These are phyloP conservation scores for Myiopsitta monachus DNA, from an alignment of 2,113 vertebrate species.

Conservation along the genomic window DNA sequence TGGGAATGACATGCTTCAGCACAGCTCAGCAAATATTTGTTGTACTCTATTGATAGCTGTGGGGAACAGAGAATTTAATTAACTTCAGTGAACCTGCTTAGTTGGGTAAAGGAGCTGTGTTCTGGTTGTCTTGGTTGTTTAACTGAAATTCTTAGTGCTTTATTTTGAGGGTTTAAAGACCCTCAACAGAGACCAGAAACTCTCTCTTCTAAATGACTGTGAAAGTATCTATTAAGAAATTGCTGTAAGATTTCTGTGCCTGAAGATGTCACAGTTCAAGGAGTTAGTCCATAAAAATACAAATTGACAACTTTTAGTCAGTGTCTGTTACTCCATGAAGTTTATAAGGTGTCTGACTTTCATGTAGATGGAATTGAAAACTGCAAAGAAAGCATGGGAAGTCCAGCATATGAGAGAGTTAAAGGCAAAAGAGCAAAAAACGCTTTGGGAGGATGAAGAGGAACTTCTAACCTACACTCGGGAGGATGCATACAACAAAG, in stretches of 20 bases:
- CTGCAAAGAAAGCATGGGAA: constrained; percentile 85
- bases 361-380: constrained; percentile 76
- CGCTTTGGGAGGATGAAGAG: constrained; percentile 82
- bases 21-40: background rate
- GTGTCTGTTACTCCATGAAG: background rate
- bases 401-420: constrained; percentile 81
- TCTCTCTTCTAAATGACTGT: background rate
- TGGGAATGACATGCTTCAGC: background rate
- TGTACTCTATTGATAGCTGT: background rate
- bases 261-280: background rate
- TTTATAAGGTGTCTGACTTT: constrained; percentile 2
- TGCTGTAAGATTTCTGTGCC: background rate
- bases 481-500: constrained; percentile 93
- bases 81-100: background rate
- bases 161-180: background rate
- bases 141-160: background rate
- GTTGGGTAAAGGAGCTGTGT: background rate
- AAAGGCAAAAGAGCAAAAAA: constrained; percentile 80
- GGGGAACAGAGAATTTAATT: background rate
- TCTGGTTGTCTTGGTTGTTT: background rate
- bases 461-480: constrained; percentile 90
- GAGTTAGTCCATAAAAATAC: background rate
- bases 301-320: background rate
- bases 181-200: background rate
- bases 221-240: background rate